phyloP scores from a whole-genome alignment of 2,888 invertebrate species.

The Oscheius sp. region DNA sequence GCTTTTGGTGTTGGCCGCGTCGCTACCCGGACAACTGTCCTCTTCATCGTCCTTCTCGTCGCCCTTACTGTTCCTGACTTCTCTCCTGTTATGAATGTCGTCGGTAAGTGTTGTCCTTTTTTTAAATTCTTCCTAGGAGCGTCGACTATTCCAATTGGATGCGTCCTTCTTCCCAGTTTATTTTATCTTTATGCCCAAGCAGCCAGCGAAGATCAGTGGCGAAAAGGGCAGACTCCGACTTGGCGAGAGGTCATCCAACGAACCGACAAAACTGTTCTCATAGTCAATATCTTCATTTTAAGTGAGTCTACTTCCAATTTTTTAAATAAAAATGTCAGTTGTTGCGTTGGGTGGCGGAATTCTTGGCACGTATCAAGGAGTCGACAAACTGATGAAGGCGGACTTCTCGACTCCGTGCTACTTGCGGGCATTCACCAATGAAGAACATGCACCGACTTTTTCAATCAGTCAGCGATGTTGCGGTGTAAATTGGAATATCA shows the following conservation, averaged over 20 bases:
- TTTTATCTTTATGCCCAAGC: slow-evolving; percentile 63
- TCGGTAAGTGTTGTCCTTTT: slow-evolving; percentile 5
- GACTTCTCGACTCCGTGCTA: slow-evolving; percentile 66
- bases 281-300: slow-evolving; percentile 58
- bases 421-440: slow-evolving; percentile 48
- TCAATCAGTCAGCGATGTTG: slow-evolving; percentile 37
- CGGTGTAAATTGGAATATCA: slow-evolving; percentile 34
- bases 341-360: slow-evolving; percentile 64
- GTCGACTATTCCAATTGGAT: slow-evolving; percentile 65
- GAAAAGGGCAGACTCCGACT: slow-evolving; percentile 56
- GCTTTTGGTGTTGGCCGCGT: slow-evolving; percentile 67
- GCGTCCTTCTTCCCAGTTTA: slow-evolving; percentile 63
- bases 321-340: slow-evolving; percentile 29
- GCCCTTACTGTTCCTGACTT: slow-evolving; percentile 68
- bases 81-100: slow-evolving; percentile 67
- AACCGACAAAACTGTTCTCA: slow-evolving; percentile 60
- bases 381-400: slow-evolving; percentile 57
- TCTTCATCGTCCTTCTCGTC: slow-evolving; percentile 62
- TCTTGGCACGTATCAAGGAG: slow-evolving; percentile 63
- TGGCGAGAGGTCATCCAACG: slow-evolving; percentile 58
- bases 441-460: slow-evolving; percentile 6
- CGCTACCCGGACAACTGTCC: slow-evolving; percentile 58
- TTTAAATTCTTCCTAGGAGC: slow-evolving; percentile 32
- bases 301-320: slow-evolving; percentile 9
- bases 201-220: slow-evolving; percentile 61